Evolutionary conservation across 2,888 invertebrate species (phyloP), one percentile per base, ranked within the genome.

Genomic region (Caenorhabditis sp.): DNA sequence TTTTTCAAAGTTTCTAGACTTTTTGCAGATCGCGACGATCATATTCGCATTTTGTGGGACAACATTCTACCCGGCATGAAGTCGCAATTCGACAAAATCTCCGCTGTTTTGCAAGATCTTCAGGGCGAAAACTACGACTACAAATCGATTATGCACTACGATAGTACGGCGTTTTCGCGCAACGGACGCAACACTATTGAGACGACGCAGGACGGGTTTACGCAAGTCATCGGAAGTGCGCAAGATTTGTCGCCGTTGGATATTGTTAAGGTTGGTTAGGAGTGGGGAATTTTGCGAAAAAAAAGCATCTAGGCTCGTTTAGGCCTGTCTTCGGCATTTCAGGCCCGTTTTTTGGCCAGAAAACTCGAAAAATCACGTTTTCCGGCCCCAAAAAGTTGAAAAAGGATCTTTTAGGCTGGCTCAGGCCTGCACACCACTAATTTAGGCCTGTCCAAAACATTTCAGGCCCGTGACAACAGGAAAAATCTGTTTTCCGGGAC

Each of bases 1-100:
- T 53, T 21, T 53, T 19, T 1, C 31, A 4, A 31, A 31, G 10
- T 31, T 31, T 31, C 31, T 31, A n/a, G 66, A 70, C 21, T 57
- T 79, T 27, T n/a, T n/a, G n/a, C 63, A 81, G 89, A 90, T 81
- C 83, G 90, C 12, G 89, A 90, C 67, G 84, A 85, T 26, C 88
- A 88, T 70, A 89, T 90, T 54, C 81, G 76, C 5, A 88, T 89
- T 37, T 80, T 86, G 24, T 85, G 84, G 81, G 84, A 84, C 53
- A 89, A 89, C 71, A 88, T 89, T 62, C 77, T 88, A 59, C 83
- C 83, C 53, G 87, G 87, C 27, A 85, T 88, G 86, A 82, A 84
- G 68, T 83, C 83, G 6, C 87, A 87, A 59, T 87, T 87, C 66
- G 86, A 87, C 69, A 85, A 81, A 59, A 80, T 85, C 8, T 78